Conservation (phyloP, 2,888 invertebrate species). For the Hydropsyche betteni region DNA sequence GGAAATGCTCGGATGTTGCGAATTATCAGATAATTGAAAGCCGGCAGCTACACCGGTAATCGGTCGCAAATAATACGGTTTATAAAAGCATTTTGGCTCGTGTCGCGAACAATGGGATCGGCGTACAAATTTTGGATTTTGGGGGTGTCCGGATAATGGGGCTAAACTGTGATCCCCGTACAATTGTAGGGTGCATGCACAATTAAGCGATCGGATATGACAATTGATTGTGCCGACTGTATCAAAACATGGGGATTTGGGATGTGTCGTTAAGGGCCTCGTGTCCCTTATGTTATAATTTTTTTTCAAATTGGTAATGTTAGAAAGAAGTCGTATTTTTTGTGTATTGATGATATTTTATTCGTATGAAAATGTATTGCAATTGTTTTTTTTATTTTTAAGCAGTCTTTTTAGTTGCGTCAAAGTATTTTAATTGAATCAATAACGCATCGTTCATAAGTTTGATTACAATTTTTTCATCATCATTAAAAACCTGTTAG, state of each 20-base stretch:
- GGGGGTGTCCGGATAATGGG: conserved; percentile 16
- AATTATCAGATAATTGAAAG: conserved; percentile 9
- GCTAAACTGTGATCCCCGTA: conserved; percentile 24
- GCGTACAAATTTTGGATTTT: background rate
- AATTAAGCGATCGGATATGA: conserved; percentile 43
- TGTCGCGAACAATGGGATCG: conserved; percentile 28
- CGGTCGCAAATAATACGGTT: too few relatives aligned
- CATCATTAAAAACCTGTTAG: too few relatives aligned
- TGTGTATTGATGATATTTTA: background rate
- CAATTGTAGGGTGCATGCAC: conserved; percentile 40
- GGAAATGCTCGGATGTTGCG: background rate
- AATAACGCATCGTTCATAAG: too few relatives aligned
- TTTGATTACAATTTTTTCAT: too few relatives aligned
- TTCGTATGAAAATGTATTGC: too few relatives aligned
- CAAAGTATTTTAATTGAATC: too few relatives aligned
- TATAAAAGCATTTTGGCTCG: conserved; percentile 19
- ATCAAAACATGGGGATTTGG: conserved; percentile 39
- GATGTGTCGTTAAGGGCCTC: background rate
- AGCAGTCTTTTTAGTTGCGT: too few relatives aligned
- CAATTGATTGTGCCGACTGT: conserved; percentile 43
- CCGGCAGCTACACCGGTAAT: background rate
- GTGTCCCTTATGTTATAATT: background rate
- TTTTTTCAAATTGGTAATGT: too few relatives aligned
- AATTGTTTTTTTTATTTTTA: too few relatives aligned
- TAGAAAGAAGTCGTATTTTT: background rate